Percentiles rank a stretch among this genome's conserved stretches.
Evolutionary conservation across 92 coral and sea anemone genomes (phyloP).

Genomic region (Parazoanthus atlanticus): DNA sequence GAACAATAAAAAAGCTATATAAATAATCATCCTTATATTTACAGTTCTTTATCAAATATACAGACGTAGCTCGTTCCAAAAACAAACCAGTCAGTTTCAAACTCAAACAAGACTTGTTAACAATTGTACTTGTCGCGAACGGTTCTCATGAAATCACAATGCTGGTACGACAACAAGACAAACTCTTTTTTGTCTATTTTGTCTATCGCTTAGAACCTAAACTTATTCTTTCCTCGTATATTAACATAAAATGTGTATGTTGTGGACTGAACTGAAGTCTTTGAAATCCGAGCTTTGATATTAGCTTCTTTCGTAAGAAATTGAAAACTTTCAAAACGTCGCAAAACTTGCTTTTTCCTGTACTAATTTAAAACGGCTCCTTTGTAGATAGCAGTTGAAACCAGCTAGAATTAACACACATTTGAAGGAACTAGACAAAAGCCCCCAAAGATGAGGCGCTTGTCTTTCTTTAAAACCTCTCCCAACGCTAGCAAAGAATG

Average conservation of each 20-base stretch:
- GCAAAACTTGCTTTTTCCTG: not conserved
- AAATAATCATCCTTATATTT: too few relatives aligned
- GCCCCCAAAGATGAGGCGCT: not conserved
- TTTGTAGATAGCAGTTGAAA: too few relatives aligned
- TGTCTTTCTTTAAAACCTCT: not conserved
- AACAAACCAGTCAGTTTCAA: not conserved
- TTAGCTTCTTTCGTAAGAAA: not conserved
- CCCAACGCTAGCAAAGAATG: too few relatives aligned
- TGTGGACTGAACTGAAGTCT: too few relatives aligned
- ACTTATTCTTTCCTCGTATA: not conserved
- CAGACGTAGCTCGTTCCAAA: not conserved
- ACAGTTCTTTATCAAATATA: not conserved
- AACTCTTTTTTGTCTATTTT: not conserved
- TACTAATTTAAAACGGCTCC: not conserved
- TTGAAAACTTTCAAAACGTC: too few relatives aligned
- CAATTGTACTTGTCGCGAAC: not conserved
- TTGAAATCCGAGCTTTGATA: too few relatives aligned
- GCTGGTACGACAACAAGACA: not conserved
- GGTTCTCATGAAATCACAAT: not conserved
- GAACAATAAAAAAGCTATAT: not conserved
- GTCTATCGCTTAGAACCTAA: not conserved
- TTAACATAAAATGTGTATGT: not conserved
- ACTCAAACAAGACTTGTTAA: not conserved
- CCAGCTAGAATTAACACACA: not conserved
- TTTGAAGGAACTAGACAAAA: not conserved